Base-by-base conservation (phyloP, 2,888 invertebrate species). In the Lochmaea capreae region DNA sequence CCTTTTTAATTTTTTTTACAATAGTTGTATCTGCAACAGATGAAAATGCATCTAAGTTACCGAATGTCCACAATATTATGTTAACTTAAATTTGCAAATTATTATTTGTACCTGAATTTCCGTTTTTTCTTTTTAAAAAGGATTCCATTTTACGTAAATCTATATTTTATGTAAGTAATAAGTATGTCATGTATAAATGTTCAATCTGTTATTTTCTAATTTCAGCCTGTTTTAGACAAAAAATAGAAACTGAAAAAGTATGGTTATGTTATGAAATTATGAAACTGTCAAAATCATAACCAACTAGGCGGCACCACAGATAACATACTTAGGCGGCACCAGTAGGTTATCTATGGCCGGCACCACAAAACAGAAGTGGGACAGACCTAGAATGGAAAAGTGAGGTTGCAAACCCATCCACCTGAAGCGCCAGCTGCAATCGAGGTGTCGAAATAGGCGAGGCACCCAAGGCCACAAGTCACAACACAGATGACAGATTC, bases 1-100 rank as follows among this genome's bases (percentile, higher is more conserved):
- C 90, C 80, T 88, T 89, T 49, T 83, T 82, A 6, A 63, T 33
- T 58, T n/a, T 42, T 12, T 71, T 71, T 33, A 26, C 8, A 22
- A 6, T 12, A 16, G 54, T 26, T 14, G 43, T 46, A 39, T 33
- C 65, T 68, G 69, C 10, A 52, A n/a, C 57, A 5, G 2, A 8
- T 39, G 16, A 43, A 33, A 22, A 67, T 58, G 1, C 26, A 49
- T 65, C 3, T 14, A 16, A 9, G 14, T 39, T n/a, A 5, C 9
- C 5, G 16, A 18, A 54, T 10, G 18, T 54, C 33, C 8, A 18
- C 54, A 18, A 16, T 54, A n/a, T n/a, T n/a, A 18, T 54, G 18
- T 18, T 9, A 16, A 16, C 18, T 12, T 2, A 9, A 63, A 16
- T 63, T 18, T 18, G 5, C 3, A 22, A 63, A 43, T 22, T 14